Evolutionary conservation across 92 coral and sea anemone species (phyloP), one percentile per base, ranked within the genome.

Genomic region (Epizoanthus scotinus): DNA sequence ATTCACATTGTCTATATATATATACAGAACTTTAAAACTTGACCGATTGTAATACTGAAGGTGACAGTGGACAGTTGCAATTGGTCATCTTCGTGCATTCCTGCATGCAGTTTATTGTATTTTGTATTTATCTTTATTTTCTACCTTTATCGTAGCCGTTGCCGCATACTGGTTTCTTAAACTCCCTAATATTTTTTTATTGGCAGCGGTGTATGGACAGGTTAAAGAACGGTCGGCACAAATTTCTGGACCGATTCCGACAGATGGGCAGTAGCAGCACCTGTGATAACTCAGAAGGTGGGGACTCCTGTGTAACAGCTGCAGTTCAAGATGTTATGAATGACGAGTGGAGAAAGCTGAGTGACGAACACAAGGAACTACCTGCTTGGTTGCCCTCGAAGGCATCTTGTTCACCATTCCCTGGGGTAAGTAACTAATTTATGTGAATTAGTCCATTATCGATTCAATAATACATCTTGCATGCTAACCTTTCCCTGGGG

Each of bases 131-230:
- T n/a, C n/a, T n/a, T n/a, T n/a, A n/a, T 31, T 31, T 31, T 31
- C 36, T 31, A 4, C 4, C 36, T 1, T 31, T 31, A 31, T 4
- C 4, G 36, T 31, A 31, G 36, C 36, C 4, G 4, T 31, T 1
- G 1, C 36, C 36, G 36, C 4, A 31, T 31, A 1, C 1, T 4
- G 4, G 1, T 1, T 31, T 1, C 36, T 4, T 31, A 31, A 31
- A 31, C 36, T 31, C 36, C 36, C 36, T 31, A 77, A 93, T 73
- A 1, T 54, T 24, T 0, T 4, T 28, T 55, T 29, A 19, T 53
- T 38, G 34, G 0, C 20, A 75, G 81, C 81, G 81, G 24, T 75
- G 81, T 66, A 75, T 75, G 81, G 81, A 75, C n/a, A 58, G 81
- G 25, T 24, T 75, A 31, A 75, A 75, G 54, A 75, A 59, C 38